Percentiles rank a stretch among this genome's conserved stretches.
These are phyloP conservation scores for Hemibagrus wyckioides DNA, from an alignment of 2,113 vertebrate species.

Conservation along the genomic window DNA sequence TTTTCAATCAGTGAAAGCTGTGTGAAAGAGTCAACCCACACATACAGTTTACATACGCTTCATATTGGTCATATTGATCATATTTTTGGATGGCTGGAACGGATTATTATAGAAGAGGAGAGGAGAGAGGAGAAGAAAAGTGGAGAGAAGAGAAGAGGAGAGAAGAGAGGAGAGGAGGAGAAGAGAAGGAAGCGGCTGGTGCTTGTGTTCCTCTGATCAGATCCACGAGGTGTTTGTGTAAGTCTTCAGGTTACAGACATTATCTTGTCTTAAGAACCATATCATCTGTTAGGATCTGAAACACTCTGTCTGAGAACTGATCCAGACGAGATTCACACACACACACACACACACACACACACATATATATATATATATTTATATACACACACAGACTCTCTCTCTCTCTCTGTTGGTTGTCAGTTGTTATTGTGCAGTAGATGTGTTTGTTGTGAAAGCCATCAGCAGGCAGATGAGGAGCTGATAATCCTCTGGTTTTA, in stretches of 20 bases:
- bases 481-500: constrained; percentile 78
- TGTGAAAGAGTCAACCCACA: no score
- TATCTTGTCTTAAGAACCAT: constrained; percentile 53
- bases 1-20: no score
- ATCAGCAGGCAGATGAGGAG: constrained; percentile 66
- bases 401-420: constrained; percentile 58
- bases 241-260: constrained; percentile 47
- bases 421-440: constrained; percentile 64
- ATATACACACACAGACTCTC: constrained; percentile 1
- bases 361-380: background rate
- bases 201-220: background rate
- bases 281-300: constrained; percentile 59
- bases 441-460: constrained; percentile 70
- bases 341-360: constrained; percentile 63
- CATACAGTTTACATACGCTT: no score
- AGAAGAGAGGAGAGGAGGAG: background rate
- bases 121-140: background rate
- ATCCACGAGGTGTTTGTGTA: constrained; percentile 49
- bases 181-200: background rate
- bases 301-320: constrained; percentile 46
- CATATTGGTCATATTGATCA: no score
- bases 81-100: no score
- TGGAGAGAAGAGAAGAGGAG: no score
- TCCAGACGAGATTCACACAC: constrained; percentile 54
- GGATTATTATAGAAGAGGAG: no score